Evolutionary conservation across 1,140 invertebrate genomes (phyloP), one percentile per base, ranked within the genome.

Genomic region (Aphelinus atriplicis): DNA sequence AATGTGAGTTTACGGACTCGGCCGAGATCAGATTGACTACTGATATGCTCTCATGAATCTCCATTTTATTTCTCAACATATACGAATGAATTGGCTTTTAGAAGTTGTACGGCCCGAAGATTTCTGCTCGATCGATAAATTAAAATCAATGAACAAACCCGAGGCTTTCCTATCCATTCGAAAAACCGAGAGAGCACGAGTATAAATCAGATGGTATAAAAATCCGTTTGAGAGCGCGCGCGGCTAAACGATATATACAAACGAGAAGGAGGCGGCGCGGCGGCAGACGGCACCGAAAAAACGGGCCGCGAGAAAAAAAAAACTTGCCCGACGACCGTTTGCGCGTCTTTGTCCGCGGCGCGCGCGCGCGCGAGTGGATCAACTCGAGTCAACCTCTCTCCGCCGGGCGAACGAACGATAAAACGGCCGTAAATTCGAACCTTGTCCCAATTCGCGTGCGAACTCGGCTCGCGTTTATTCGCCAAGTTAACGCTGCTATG

Each of bases 361-460:
- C 51, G 43, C 50, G 60, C 51, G 43, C 50, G 26, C 26, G 26
- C 26, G 26, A 26, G 26, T 26, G 26, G 26, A 26, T 26, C 26
- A 26, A 26, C 26, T 26, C 26, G 26, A 26, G 26, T 26, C 26
- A 26, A 26, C n/a, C 4, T 67, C 7, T 26, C 26, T 26, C 26
- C 51, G 63, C 63, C 63, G 42, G 63, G 75, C 57, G 71, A 72
- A 75, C 68, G 68, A 75, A 75, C 68, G 64, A 75, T 75, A 78
- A 75, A 73, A 62, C 56, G 60, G 62, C 64, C 73, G 68, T 75
- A 75, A 75, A 77, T 70, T 70, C 72, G 67, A 75, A 75, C 69
- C 77, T 72, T 78, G 77, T 72, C 64, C 77, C 77, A 78, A 78
- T 78, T 75, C 73, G 47, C 46, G 43, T 42, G 4, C 58, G 26